Conservation (phyloP, 2,888 invertebrate genomes). For the Melieria omissa region DNA sequence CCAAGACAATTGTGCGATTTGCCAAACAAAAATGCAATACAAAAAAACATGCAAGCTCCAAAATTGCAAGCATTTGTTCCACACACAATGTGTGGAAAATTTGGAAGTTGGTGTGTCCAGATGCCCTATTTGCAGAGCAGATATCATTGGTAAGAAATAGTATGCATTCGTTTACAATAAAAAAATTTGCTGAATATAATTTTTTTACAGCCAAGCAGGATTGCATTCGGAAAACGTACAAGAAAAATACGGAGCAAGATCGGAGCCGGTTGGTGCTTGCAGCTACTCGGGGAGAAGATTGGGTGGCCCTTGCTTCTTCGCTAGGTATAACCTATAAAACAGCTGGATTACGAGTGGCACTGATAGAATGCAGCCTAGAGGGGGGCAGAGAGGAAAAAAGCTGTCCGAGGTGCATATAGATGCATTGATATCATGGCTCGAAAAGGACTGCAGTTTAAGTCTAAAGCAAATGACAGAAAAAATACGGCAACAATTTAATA, state of each 20-base stretch:
- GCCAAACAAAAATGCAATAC: too few species aligned
- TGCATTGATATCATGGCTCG: slow-evolving; percentile 1
- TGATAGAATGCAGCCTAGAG: not conserved
- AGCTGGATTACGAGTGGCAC: too few species aligned
- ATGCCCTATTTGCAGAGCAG: not conserved
- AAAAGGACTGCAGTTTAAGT: not conserved
- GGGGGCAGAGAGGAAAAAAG: not conserved
- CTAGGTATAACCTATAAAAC: not conserved
- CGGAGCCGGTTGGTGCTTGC: not conserved
- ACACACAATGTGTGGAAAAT: not conserved
- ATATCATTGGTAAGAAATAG: not conserved
- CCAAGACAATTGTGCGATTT: too few species aligned
- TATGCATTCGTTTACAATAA: too few species aligned
- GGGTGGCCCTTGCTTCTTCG: not conserved
- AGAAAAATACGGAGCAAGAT: not conserved
- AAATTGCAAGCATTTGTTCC: too few species aligned
- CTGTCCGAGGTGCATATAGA: not conserved
- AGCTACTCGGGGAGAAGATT: not conserved
- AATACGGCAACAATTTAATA: not conserved
- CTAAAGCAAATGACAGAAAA: slow-evolving; percentile 3
- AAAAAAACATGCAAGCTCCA: too few species aligned
- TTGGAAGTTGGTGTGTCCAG: not conserved
- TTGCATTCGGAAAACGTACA: not conserved
- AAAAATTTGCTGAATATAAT: too few species aligned
- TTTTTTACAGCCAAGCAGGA: not conserved